A percentile compares a stretch with the other conserved stretches of the same genome.
Evolutionary conservation across 2,113 vertebrate species (phyloP).

Genomic region (Hemiprocne comata): DNA sequence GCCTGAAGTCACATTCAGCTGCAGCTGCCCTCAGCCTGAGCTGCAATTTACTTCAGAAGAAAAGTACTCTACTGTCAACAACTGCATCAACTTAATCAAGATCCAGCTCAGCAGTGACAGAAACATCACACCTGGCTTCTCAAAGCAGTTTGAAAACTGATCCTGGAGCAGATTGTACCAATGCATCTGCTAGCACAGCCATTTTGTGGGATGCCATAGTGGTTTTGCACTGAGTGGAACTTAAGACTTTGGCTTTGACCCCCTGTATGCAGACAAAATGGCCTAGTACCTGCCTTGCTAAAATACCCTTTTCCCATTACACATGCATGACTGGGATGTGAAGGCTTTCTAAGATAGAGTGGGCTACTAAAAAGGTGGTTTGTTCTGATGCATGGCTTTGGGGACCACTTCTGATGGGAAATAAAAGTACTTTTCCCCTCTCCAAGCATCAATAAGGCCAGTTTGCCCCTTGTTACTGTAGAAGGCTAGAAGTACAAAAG

Average conservation of each 20-base stretch:
- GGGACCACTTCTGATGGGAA: neutral
- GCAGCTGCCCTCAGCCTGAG: neutral
- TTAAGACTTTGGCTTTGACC: neutral
- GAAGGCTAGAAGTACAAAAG: neutral
- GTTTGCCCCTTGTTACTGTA: neutral
- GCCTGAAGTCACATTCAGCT: neutral
- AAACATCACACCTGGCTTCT: neutral
- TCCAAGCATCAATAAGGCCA: neutral
- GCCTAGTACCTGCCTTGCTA: neutral
- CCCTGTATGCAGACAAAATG: neutral
- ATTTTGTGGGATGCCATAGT: neutral
- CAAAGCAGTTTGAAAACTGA: neutral
- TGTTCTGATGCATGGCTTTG: neutral
- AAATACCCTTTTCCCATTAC: neutral
- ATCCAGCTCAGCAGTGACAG: neutral
- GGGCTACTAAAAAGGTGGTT: neutral
- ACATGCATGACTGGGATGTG: neutral
- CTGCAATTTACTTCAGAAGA: neutral
- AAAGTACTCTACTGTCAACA: fast-evolving
- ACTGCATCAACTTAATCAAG: neutral
- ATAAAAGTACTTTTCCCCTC: neutral
- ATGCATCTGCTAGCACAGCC: neutral
- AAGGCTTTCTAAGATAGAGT: neutral
- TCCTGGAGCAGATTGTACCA: neutral
- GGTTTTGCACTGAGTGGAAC: neutral